Evolutionary conservation across 2,113 vertebrate genomes (phyloP), one percentile per base, ranked within the genome.

Genomic region (Taxidea taxus): DNA sequence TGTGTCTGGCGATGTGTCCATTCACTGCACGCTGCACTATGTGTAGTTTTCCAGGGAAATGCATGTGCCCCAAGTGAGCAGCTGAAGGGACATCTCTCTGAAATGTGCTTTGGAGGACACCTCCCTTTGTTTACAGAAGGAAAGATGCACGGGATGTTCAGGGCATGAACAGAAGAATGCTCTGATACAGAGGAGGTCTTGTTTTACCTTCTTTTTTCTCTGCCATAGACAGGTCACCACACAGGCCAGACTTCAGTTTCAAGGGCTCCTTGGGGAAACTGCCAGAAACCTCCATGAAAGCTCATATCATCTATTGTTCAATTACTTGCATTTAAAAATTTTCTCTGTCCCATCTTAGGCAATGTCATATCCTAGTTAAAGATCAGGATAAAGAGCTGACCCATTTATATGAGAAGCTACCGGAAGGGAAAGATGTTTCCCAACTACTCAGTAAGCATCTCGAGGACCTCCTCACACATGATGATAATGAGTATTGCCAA

Each of bases 331-430:
- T 21, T 25, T 42, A 42, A 12, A 51, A 9, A 14, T 29, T 39
- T 83, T 6, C 29, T 58, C 56, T 70, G 44, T n/a, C 54, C 37
- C 23, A 11, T 16, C 15, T 31, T 90, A 99, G 99, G 89, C 99
- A 99, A 34, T 99, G 99, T 0, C 98, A 99, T 96, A 98, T 98
- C 0, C 97, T 99, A 98, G 99, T 99, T 98, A 99, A 99, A 93
- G 98, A 98, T 0, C 99, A 99, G 98, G 99, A 99, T 74, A 97
- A 99, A 23, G 99, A 99, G 97, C 99, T 99, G 51, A 99, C 99
- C 15, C 98, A 98, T 90, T 97, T 99, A 68, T 98, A 99, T 7
- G 2, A 21, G 39, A 62, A 42, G 18, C 4, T 84, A 44, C 0
- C 0, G 39, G 16, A 99, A 88, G 99, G 98, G 2, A 98, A 97